Conservation (phyloP, 2,888 invertebrate species). For the Heliconius ethilla region DNA sequence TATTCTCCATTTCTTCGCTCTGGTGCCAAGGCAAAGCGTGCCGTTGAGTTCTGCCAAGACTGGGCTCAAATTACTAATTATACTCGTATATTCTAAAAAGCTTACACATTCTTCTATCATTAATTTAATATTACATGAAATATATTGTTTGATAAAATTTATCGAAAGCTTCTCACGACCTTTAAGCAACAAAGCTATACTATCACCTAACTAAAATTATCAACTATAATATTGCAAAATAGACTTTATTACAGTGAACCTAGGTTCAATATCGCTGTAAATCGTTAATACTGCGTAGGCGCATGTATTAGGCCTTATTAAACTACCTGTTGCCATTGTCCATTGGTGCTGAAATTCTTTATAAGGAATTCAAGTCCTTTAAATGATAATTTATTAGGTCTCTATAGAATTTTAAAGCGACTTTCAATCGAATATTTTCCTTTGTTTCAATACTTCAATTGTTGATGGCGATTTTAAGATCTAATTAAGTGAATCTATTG, state of each 20-base stretch:
- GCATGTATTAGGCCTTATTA: constrained; percentile 16
- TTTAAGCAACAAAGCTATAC: constrained; percentile 9
- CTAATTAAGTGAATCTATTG: background rate
- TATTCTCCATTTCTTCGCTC: too few species aligned
- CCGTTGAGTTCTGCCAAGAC: too few species aligned
- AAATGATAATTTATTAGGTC: constrained; percentile 14
- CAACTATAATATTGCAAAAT: background rate
- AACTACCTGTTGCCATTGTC: constrained; percentile 25
- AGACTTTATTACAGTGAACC: background rate
- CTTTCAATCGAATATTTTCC: background rate
- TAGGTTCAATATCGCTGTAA: background rate
- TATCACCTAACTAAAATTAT: background rate
- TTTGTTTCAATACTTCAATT: background rate
- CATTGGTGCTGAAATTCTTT: constrained; percentile 14
- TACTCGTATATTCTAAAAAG: too few species aligned
- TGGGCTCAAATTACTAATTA: too few species aligned
- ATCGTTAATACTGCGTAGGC: constrained; percentile 9
- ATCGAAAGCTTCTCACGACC: constrained; percentile 9
- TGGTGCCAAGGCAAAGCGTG: too few species aligned
- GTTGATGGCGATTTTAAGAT: background rate
- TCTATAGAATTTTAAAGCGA: background rate
- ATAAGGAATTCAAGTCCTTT: constrained; percentile 18
- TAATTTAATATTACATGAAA: background rate
- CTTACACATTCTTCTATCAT: background rate
- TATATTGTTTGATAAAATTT: background rate